Evolutionary conservation across 2,888 invertebrate genomes (phyloP).

Genomic region (Microctonus aethiopoides): DNA sequence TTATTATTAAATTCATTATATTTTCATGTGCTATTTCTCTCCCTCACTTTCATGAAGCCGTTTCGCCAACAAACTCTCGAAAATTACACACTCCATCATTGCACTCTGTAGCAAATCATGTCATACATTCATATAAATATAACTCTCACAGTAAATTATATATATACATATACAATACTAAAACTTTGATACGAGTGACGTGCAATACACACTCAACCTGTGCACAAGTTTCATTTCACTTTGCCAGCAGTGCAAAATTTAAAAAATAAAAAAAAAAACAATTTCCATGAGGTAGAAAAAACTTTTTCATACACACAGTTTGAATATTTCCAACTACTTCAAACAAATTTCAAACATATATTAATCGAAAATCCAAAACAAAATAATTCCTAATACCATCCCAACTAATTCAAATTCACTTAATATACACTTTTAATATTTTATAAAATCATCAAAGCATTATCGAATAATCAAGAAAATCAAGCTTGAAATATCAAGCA

Average conservation of each 20-base stretch:
- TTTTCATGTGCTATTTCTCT: neutral
- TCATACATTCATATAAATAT: slow-evolving; percentile 12
- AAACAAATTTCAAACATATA: no score
- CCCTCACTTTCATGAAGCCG: neutral
- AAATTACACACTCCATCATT: slow-evolving; percentile 11
- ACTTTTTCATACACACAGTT: neutral
- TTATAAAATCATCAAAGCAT: no score
- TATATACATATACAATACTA: neutral
- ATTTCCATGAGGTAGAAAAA: neutral
- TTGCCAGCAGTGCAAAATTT: neutral
- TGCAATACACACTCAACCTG: neutral
- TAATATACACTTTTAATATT: no score
- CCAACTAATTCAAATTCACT: no score
- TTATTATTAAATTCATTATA: neutral
- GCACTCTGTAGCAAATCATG: slow-evolving; percentile 5
- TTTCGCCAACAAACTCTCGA: neutral
- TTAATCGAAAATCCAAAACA: no score
- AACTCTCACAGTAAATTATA: neutral
- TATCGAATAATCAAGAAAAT: neutral
- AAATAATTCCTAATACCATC: no score
- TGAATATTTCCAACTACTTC: no score
- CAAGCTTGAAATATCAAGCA: slow-evolving; percentile 53
- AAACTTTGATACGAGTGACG: neutral
- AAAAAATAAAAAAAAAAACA: neutral
- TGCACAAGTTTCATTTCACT: neutral